A percentile compares a stretch with the other conserved stretches of the same genome.
Conservation (phyloP, 1,140 invertebrate genomes). For the Coelopa frigida region DNA sequence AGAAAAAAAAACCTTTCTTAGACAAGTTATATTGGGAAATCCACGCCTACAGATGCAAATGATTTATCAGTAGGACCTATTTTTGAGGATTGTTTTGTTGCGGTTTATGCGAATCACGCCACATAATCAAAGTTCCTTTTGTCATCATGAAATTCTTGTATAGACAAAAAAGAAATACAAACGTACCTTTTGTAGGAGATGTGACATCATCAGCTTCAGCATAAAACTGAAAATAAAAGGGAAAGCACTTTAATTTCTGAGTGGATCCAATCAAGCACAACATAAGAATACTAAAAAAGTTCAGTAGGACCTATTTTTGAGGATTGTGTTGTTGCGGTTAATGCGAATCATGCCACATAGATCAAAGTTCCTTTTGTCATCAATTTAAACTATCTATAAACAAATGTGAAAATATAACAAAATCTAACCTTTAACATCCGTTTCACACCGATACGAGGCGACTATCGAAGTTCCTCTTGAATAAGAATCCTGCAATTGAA, state of each 20-base stretch:
- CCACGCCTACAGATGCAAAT: too few species aligned
- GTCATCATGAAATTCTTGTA: background rate
- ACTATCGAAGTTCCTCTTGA: too few species aligned
- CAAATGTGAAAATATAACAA: background rate
- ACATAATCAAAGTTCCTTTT: background rate
- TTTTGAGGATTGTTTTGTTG: constrained; percentile 29
- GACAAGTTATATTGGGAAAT: too few species aligned
- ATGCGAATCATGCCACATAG: constrained; percentile 39
- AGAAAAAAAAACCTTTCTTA: too few species aligned
- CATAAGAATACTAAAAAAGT: background rate
- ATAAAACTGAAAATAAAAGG: background rate
- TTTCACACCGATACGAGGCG: too few species aligned
- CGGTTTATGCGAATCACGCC: constrained; percentile 10
- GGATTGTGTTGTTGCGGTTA: constrained; percentile 38
- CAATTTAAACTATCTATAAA: constrained; percentile 10
- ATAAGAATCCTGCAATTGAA: too few species aligned
- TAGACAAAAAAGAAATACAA: background rate
- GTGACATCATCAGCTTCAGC: background rate
- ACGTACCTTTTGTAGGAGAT: background rate
- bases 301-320: constrained; percentile 39
- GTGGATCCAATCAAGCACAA: background rate
- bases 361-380: constrained; percentile 29
- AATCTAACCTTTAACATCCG: too few species aligned
- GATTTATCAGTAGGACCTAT: constrained; percentile 32
- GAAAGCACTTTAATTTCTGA: too few species aligned